Evolutionary conservation across 2,797 vertebrate genomes (phyloP), one percentile per base, ranked within the genome.

Genomic region (Antrozous pallidus): DNA sequence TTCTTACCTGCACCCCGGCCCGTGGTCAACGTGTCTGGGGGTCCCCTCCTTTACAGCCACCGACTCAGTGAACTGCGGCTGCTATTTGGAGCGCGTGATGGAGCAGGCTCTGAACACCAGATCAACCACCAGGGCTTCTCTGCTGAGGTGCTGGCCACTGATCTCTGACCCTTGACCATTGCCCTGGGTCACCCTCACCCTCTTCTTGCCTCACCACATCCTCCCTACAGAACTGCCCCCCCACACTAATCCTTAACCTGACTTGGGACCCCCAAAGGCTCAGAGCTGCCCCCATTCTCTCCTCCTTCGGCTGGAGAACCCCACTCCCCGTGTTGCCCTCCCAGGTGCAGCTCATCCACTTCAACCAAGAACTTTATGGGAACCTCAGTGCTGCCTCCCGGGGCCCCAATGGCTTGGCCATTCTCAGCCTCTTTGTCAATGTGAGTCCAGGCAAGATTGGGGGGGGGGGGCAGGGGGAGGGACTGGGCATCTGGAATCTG

Each of bases 271-370:
- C 49, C 65, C 63, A 13, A 38, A 89, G 10, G 2, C 49, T 40
- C 18, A 65, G 84, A 77, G 18, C 31, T 63, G 65, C 22, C 45
- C 45, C 12, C 45, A 6, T 65, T 28, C 77, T 80, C 73, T 70
- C 6, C 31, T 54, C 56, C 86, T 93, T 89, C 75, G 89, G 51
- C 83, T 61, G 80, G 94, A 54, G 31, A 22, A 87, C 77, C 80
- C 81, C 65, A 18, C 18, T 63, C 36, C 42, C 58, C 91, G 69
- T 86, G 79, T 61, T 47, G 38, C 45, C 70, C 42, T 74, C 81
- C 51, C 89, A 98, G 98, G 98, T 98, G 69, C 98, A 98, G 88
- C 97, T 98, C 78, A 98, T 98, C 70, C 98, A 98, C 95, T 98
- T 98, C 97, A 98, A 98, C 93, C 97, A 98, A 83, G 98, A 98